A percentile compares a stretch with the other conserved stretches of the same genome.
phyloP scores from a whole-genome alignment of 2,113 vertebrate genomes.

The Mus spicilegus region DNA sequence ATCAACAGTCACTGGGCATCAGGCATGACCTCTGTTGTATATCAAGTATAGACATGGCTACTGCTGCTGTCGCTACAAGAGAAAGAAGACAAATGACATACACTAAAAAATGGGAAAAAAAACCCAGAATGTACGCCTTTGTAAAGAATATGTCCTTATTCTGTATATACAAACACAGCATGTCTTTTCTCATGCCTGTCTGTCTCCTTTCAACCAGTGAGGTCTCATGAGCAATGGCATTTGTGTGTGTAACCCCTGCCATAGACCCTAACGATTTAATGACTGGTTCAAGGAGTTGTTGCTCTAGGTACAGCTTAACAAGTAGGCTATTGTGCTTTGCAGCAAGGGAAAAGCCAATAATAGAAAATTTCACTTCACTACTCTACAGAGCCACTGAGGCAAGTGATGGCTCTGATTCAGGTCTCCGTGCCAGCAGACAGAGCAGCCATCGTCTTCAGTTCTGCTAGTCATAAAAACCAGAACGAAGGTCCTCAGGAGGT shows the following conservation, averaged over 20 bases:
- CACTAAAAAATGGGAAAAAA: background rate
- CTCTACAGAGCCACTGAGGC: background rate
- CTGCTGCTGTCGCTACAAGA: background rate
- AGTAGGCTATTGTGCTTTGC: background rate
- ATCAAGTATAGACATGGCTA: background rate
- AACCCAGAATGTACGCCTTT: background rate
- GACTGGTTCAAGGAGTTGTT: background rate
- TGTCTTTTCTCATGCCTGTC: background rate
- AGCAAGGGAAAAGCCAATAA: constrained; percentile 21
- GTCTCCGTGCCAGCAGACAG: background rate
- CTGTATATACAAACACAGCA: background rate
- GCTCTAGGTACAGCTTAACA: background rate
- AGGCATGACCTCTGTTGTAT: background rate
- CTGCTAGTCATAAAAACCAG: background rate
- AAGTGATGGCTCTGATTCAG: background rate
- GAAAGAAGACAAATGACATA: background rate
- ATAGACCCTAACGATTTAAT: background rate
- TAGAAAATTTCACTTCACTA: background rate
- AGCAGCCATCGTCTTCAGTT: background rate
- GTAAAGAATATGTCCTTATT: background rate
- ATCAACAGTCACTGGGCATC: background rate
- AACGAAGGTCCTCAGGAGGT: background rate
- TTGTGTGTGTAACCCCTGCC: background rate
- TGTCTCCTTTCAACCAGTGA: background rate
- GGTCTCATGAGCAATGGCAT: background rate